phyloP scores from a whole-genome alignment of 2,797 vertebrate species.

The Necrosyrtes monachus region DNA sequence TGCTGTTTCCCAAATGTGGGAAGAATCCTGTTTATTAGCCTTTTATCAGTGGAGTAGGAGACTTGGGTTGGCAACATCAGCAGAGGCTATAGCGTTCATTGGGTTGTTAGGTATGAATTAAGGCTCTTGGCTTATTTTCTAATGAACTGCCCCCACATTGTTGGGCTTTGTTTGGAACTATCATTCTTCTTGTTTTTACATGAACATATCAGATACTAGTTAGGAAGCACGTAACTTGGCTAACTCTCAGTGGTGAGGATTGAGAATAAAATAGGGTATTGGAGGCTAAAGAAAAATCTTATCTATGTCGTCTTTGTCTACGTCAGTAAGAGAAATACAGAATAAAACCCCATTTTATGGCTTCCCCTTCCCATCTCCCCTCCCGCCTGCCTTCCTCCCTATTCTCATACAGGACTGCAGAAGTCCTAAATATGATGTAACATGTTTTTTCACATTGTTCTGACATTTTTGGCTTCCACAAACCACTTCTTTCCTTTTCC shows the following conservation, averaged over 20 bases:
- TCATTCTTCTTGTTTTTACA: not conserved
- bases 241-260: not conserved
- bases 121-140: not conserved
- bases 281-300: not conserved
- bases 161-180: not conserved
- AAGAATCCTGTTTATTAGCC: not conserved
- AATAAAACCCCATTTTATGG: not conserved
- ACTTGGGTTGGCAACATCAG: not conserved
- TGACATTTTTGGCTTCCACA: not conserved
- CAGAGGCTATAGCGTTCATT: not conserved
- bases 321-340: not conserved
- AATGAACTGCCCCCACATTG: not conserved
- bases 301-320: not conserved
- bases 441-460: not conserved
- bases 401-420: not conserved
- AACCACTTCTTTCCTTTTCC: not conserved
- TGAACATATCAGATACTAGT: not conserved
- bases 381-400: not conserved
- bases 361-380: conserved; percentile 10
- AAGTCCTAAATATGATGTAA: not conserved
- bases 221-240: not conserved
- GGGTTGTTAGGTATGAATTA: not conserved
- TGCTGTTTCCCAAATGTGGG: not conserved
- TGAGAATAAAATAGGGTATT: not conserved
- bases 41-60: not conserved